These are phyloP conservation scores for Sarcophilus harrisii DNA, from an alignment of 2,797 vertebrate species.

Conservation along the genomic window DNA sequence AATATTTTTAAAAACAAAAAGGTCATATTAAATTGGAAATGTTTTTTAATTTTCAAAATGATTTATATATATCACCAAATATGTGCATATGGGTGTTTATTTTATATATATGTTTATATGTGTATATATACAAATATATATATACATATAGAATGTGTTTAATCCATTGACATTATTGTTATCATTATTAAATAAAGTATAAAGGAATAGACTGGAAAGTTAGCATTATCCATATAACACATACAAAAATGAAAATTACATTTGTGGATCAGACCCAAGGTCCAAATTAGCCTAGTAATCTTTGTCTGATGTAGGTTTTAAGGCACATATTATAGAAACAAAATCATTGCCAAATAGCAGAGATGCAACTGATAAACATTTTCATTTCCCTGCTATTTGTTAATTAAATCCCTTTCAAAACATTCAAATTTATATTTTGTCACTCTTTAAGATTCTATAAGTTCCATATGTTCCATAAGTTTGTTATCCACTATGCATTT, in stretches of 20 bases:
- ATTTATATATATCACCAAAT: not conserved
- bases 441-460: not conserved
- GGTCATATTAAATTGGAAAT: not conserved
- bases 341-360: not conserved
- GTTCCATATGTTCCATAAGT: no score
- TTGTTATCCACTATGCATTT: not conserved
- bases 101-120: no score
- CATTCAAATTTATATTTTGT: not conserved
- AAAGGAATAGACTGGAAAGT: not conserved
- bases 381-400: not conserved
- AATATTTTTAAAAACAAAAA: not conserved
- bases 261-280: not conserved
- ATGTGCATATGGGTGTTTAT: no score
- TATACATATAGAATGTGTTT: not conserved
- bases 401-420: not conserved
- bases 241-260: not conserved
- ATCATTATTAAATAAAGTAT: not conserved
- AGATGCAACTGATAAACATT: not conserved
- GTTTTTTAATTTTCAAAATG: not conserved
- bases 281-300: not conserved
- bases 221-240: not conserved
- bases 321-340: not conserved
- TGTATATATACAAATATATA: no score
- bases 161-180: not conserved
- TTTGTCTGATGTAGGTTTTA: not conserved